Conservation (phyloP, 2,797 vertebrate genomes). For the Stomatorhinus walkeri region DNA sequence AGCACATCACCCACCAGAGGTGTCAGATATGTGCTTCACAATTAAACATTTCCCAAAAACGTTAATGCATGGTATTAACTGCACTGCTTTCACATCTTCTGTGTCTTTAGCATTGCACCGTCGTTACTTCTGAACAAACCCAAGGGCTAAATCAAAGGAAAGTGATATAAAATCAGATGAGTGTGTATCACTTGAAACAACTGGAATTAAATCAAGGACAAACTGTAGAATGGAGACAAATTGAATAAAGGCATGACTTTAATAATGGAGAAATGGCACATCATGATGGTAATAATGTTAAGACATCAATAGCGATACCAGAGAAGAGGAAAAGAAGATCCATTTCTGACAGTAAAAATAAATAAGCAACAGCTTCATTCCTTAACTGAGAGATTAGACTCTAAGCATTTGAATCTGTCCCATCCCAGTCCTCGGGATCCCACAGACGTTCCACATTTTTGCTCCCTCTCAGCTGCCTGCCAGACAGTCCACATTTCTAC, state of each 20-base stretch:
- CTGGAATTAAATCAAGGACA: not conserved
- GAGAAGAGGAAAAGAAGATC: not conserved
- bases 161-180: not conserved
- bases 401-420: not conserved
- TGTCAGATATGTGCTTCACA: not conserved
- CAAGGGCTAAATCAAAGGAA: not conserved
- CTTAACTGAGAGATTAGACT: not conserved
- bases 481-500: not conserved
- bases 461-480: not conserved
- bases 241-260: not conserved
- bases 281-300: not conserved
- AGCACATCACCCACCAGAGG: not conserved
- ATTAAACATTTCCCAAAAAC: not conserved
- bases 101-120: not conserved
- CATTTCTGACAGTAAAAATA: not conserved
- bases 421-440: not conserved
- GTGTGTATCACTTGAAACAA: not conserved
- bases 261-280: not conserved
- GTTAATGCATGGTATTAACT: not conserved
- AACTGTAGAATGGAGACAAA: not conserved
- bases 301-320: not conserved
- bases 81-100: not conserved
- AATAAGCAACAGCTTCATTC: not conserved
- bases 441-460: not conserved
- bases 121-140: not conserved